Percentiles rank a stretch among this genome's conserved stretches.
These are phyloP conservation scores for Alethe diademata DNA, from an alignment of 2,113 vertebrate species.

Conservation along the genomic window DNA sequence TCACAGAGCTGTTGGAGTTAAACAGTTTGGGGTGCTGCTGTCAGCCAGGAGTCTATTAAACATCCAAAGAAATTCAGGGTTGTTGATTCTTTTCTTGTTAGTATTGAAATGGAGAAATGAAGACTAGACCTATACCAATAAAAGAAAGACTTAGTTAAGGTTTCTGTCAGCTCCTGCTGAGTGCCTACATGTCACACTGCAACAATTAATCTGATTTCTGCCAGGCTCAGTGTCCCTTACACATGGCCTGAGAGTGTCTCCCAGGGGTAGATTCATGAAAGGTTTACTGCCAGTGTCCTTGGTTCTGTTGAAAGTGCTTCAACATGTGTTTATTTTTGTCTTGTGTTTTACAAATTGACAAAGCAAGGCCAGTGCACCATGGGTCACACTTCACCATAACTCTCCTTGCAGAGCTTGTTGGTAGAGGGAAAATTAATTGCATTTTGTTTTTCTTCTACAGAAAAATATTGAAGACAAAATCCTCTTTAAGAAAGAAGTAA, in stretches of 20 bases:
- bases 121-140: neutral
- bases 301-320: neutral
- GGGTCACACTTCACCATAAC: neutral
- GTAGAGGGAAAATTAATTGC: neutral
- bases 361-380: neutral
- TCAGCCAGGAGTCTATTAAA: neutral
- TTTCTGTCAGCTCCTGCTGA: neutral
- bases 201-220: neutral
- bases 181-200: neutral
- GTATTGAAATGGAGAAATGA: neutral
- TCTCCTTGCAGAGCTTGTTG: neutral
- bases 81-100: neutral
- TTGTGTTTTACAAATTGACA: neutral
- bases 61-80: neutral
- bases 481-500: neutral
- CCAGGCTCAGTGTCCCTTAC: neutral
- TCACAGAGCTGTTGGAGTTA: neutral
- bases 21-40: neutral
- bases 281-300: neutral
- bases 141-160: neutral
- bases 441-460: neutral
- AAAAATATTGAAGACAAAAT: neutral
- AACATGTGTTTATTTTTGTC: neutral
- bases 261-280: no score
- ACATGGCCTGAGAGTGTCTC: neutral